These are phyloP conservation scores for Smittia sp. DNA, from an alignment of 2,888 invertebrate genomes.

Conservation along the genomic window DNA sequence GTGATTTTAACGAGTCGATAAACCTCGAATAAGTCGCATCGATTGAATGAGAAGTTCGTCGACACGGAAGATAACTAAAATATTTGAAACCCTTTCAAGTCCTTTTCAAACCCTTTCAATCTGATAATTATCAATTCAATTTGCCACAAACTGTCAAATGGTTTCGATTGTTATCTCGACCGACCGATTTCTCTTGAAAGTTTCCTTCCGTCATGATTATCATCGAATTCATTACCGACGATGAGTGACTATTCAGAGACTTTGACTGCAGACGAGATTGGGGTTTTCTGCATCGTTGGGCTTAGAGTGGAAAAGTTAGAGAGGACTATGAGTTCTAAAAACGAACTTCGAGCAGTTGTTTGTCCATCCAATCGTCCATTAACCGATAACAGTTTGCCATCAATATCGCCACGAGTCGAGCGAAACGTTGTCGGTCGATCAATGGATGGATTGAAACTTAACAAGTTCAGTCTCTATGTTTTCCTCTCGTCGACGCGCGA, in stretches of 20 bases:
- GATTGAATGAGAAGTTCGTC: no score
- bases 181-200: not conserved
- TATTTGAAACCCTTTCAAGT: no score
- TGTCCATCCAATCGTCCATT: slow-evolving; percentile 19
- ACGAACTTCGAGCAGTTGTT: not conserved
- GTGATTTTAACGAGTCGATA: slow-evolving; percentile 23
- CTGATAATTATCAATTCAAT: not conserved
- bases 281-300: not conserved
- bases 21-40: slow-evolving; percentile 22
- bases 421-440: slow-evolving; percentile 2
- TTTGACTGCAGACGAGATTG: slow-evolving; percentile 6
- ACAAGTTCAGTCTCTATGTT: not conserved
- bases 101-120: not conserved
- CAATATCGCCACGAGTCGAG: slow-evolving; percentile 25
- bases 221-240: not conserved
- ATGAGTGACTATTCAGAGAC: not conserved
- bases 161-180: not conserved
- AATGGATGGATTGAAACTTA: not conserved
- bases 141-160: not conserved
- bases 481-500: not conserved
- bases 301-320: not conserved
- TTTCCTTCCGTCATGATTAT: not conserved
- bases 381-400: slow-evolving; percentile 20
- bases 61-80: no score
- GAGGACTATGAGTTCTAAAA: not conserved